These are phyloP conservation scores for Pomatorhinus ruficollis DNA, from an alignment of 2,113 vertebrate genomes.

Conservation along the genomic window DNA sequence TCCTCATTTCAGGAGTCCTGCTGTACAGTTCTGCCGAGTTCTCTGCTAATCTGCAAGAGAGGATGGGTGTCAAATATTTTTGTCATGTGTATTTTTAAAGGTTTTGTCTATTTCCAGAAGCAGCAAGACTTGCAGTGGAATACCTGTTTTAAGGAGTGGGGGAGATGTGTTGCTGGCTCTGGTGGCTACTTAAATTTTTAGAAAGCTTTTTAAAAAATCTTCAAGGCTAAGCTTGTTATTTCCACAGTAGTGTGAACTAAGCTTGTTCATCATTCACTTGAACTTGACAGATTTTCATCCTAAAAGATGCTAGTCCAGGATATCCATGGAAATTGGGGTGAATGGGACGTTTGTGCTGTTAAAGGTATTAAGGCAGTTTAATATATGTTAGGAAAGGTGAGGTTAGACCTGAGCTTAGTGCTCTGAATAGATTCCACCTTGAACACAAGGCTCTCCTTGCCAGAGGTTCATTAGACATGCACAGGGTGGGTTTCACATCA, in stretches of 20 bases:
- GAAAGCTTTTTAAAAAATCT: not conserved
- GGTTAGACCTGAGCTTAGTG: not conserved
- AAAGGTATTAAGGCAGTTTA: not conserved
- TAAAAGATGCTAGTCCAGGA: not conserved
- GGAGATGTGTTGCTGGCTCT: not conserved
- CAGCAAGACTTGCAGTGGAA: not conserved
- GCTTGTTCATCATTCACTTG: fast-evolving
- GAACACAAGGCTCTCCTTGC: not conserved
- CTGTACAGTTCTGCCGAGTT: not conserved
- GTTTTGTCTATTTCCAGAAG: not conserved
- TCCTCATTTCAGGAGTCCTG: not conserved
- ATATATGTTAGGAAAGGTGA: not conserved
- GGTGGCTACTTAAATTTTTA: not conserved
- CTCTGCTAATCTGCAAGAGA: not conserved
- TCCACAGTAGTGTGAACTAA: not conserved
- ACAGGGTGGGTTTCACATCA: not conserved
- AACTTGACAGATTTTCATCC: not conserved
- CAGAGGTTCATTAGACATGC: not conserved
- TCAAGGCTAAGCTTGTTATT: not conserved
- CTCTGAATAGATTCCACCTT: not conserved
- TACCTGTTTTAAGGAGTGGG: not conserved
- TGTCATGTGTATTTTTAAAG: not conserved
- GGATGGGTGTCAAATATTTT: not conserved
- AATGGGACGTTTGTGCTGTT: fast-evolving
- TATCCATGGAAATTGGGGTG: not conserved